Conservation (phyloP, 1,140 invertebrate species). For the Brachionus plicatilis region DNA sequence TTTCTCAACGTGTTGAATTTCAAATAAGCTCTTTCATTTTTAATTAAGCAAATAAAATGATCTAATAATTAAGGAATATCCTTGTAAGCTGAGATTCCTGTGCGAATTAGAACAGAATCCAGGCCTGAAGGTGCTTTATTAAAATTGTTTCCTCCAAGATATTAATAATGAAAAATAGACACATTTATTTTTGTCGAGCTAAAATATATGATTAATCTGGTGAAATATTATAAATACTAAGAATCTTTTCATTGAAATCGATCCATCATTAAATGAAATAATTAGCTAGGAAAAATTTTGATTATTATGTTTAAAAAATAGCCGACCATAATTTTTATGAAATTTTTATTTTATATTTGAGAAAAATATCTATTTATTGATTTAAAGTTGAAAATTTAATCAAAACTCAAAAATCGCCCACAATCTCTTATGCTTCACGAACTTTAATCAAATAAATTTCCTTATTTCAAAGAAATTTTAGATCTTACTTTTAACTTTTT, state of each 20-base stretch:
- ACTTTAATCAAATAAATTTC: background rate
- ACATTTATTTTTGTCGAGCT: background rate
- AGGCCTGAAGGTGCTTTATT: background rate
- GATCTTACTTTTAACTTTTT: background rate
- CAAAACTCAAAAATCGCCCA: background rate
- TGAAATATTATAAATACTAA: background rate
- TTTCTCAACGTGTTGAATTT: background rate
- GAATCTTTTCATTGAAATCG: background rate
- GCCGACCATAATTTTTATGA: too few relatives aligned
- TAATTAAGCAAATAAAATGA: background rate
- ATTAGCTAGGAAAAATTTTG: background rate
- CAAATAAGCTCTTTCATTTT: background rate
- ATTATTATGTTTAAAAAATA: background rate
- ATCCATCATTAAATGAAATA: background rate
- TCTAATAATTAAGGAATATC: background rate
- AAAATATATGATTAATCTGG: background rate
- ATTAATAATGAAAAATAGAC: background rate
- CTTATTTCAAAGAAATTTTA: background rate
- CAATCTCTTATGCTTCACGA: background rate
- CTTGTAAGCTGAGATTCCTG: background rate
- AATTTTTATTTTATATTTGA: background rate
- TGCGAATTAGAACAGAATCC: background rate
- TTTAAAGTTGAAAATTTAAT: background rate
- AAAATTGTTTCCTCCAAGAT: background rate
- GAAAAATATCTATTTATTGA: background rate